Percentiles rank a stretch among this genome's conserved stretches.
These are phyloP conservation scores for Neodontobutis hainanensis DNA, from an alignment of 2,113 vertebrate genomes.

Conservation along the genomic window DNA sequence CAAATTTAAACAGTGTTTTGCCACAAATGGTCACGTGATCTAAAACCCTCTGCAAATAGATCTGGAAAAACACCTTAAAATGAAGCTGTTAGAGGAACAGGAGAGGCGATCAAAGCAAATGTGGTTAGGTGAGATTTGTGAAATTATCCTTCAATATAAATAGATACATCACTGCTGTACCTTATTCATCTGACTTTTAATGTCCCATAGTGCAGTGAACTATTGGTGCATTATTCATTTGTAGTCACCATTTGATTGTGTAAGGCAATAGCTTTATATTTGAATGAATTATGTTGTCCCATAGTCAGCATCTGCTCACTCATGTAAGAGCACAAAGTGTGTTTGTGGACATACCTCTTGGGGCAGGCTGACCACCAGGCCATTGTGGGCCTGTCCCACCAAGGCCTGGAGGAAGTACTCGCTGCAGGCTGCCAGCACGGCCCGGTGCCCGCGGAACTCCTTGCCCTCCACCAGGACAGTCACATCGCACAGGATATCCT, in stretches of 20 bases:
- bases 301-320: slow-evolving; percentile 8
- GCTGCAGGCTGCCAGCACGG: slow-evolving; percentile 97
- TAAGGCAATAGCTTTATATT: neutral
- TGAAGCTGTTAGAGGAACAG: neutral
- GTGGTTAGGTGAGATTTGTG: too few species aligned
- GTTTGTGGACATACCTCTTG: slow-evolving; percentile 86
- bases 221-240: too few species aligned
- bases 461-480: slow-evolving; percentile 95
- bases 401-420: slow-evolving; percentile 97
- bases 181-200: too few species aligned
- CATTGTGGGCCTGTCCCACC: slow-evolving; percentile 94
- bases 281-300: slow-evolving; percentile 9
- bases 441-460: slow-evolving; percentile 97
- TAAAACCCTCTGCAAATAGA: neutral
- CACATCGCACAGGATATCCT: slow-evolving; percentile 99
- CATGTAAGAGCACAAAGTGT: neutral
- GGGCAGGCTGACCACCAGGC: slow-evolving; percentile 93
- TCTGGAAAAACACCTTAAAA: neutral
- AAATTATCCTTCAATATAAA: too few species aligned
- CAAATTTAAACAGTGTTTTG: slow-evolving; percentile 40
- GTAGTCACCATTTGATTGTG: too few species aligned
- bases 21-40: neutral
- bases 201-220: too few species aligned
- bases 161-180: too few species aligned
- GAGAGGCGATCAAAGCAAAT: neutral